These are phyloP conservation scores for Pristionchus mayeri DNA, from an alignment of 2,888 invertebrate genomes.

Conservation along the genomic window DNA sequence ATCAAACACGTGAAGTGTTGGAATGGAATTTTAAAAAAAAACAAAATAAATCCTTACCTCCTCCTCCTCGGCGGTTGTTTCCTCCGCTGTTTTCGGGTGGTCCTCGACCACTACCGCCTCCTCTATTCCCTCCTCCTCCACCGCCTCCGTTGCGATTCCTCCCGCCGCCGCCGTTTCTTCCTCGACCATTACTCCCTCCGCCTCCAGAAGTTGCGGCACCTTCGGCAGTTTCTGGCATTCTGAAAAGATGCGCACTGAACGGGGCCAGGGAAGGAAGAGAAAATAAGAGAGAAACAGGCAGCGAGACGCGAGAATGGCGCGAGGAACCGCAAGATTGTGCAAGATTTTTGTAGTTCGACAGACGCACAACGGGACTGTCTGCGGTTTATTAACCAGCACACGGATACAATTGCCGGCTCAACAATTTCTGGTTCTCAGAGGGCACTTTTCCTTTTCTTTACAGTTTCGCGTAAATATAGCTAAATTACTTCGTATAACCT, in stretches of 20 bases:
- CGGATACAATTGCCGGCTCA: not conserved
- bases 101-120: not conserved
- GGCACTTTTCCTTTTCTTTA: too few relatives aligned
- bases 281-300: not conserved
- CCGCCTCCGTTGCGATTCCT: not conserved
- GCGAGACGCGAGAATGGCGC: not conserved
- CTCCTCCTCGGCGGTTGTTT: conserved; percentile 16
- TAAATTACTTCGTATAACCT: too few relatives aligned
- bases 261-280: not conserved
- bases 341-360: conserved; percentile 39
- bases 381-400: not conserved
- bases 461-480: too few relatives aligned
- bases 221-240: conserved; percentile 23
- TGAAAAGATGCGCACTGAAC: not conserved
- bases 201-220: not conserved
- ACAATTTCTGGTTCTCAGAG: too few relatives aligned
- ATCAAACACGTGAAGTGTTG: not conserved
- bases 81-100: not conserved
- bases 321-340: conserved; percentile 25
- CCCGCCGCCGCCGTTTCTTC: not conserved
- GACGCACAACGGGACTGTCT: not conserved
- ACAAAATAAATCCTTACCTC: not conserved
- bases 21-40: not conserved
- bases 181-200: not conserved
- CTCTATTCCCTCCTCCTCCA: conserved; percentile 5